phyloP scores from a whole-genome alignment of 1,140 invertebrate genomes.

The Maniola jurtina region DNA sequence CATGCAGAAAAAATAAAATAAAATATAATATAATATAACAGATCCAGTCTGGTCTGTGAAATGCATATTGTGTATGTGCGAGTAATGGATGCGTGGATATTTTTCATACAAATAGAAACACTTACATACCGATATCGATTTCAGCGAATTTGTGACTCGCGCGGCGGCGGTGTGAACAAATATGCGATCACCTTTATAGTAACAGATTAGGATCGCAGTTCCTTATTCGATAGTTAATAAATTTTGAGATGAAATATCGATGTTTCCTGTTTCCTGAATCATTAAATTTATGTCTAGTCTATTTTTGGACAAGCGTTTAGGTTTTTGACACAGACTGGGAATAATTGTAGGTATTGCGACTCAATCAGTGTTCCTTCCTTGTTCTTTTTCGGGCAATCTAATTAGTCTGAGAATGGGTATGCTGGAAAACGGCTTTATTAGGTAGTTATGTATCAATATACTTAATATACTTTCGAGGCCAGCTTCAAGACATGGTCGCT shows the following conservation, averaged over 20 bases:
- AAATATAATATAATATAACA: no score
- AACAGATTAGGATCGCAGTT: slow-evolving; percentile 1
- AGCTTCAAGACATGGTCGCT: no score
- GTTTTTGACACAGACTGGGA: background rate
- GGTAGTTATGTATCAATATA: no score
- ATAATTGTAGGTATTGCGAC: background rate
- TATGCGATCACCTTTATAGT: background rate
- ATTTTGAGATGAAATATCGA: slow-evolving; percentile 4
- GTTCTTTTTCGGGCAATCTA: background rate
- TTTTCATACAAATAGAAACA: background rate
- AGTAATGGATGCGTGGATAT: no score
- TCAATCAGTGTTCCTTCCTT: background rate
- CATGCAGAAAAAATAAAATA: no score
- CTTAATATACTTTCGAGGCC: no score
- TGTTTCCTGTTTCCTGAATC: slow-evolving; percentile 5
- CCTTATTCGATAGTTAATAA: slow-evolving; percentile 3
- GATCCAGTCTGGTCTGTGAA: no score
- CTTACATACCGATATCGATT: background rate
- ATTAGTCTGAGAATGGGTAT: background rate
- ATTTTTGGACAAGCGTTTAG: background rate
- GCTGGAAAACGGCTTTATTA: no score
- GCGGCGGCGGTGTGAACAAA: no score
- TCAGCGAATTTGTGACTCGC: background rate
- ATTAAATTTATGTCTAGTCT: background rate
- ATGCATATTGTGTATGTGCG: no score